A percentile compares a stretch with the other conserved stretches of the same genome.
These are phyloP conservation scores for Lasioglossum villosulum DNA, from an alignment of 2,888 invertebrate species.

Conservation along the genomic window DNA sequence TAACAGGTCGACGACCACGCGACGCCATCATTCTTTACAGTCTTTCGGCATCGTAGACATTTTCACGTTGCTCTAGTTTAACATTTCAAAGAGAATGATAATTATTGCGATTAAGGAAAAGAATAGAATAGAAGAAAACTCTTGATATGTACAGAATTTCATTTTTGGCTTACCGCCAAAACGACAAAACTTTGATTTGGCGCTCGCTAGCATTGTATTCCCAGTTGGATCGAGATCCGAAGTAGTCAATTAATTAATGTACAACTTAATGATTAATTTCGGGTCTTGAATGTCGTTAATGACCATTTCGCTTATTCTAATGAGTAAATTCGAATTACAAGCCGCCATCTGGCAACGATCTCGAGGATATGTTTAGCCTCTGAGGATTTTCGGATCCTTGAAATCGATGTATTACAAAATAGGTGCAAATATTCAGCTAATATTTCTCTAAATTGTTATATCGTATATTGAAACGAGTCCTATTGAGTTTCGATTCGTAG, in stretches of 20 bases:
- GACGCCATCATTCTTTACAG: constrained; percentile 28
- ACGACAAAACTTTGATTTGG: constrained; percentile 75
- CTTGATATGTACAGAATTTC: constrained; percentile 49
- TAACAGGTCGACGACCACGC: neutral
- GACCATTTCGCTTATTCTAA: neutral
- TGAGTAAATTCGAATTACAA: neutral
- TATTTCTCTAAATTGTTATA: neutral
- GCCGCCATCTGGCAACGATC: neutral
- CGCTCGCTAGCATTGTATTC: constrained; percentile 78
- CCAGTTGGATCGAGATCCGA: constrained; percentile 56
- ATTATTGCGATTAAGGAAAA: constrained; percentile 22
- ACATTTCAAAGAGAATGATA: constrained; percentile 17
- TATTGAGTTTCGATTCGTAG: neutral
- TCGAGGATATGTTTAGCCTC: neutral
- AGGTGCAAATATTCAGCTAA: neutral
- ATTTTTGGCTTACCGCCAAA: constrained; percentile 49
- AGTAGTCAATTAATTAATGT: constrained; percentile 44
- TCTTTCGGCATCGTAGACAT: constrained; percentile 24
- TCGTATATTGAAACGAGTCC: neutral
- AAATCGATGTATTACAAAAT: neutral
- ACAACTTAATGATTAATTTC: constrained; percentile 33
- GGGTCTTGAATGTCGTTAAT: constrained; percentile 26
- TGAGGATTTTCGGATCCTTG: neutral
- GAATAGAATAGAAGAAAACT: neutral
- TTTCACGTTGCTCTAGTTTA: constrained; percentile 1